Conservation (phyloP, 2,888 invertebrate genomes). For the Rambutsinella grinnellia region DNA sequence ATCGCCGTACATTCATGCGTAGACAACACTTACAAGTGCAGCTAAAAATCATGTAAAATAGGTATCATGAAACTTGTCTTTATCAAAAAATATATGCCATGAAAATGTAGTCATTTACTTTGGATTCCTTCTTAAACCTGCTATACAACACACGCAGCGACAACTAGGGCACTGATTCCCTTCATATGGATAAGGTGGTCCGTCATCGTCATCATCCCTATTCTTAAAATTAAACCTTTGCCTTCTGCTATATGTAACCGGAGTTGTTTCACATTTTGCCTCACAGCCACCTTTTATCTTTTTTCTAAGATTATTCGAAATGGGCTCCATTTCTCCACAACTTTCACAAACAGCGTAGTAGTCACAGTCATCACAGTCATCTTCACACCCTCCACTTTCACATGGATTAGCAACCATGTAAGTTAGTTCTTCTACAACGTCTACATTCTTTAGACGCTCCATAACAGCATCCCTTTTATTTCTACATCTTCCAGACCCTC, state of each 20-base stretch:
- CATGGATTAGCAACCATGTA: slow-evolving; percentile 52
- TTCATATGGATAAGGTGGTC: slow-evolving; percentile 53
- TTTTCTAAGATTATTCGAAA: slow-evolving; percentile 22
- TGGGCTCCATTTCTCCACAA: slow-evolving; percentile 58
- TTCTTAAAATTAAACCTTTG: slow-evolving; percentile 63
- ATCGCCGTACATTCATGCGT: slow-evolving; percentile 22
- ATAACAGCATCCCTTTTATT: slow-evolving; percentile 33
- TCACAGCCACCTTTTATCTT: neutral
- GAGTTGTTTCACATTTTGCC: slow-evolving; percentile 29
- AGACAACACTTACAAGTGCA: slow-evolving; percentile 51
- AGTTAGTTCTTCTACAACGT: slow-evolving; percentile 62
- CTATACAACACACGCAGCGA: slow-evolving; percentile 47
- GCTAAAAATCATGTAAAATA: slow-evolving; percentile 16
- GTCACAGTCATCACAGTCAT: slow-evolving; percentile 44
- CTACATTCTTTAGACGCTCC: slow-evolving; percentile 62
- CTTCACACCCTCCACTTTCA: slow-evolving; percentile 14
- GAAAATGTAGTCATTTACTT: slow-evolving; percentile 32
- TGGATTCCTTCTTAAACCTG: slow-evolving; percentile 52
- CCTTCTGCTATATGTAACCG: slow-evolving; percentile 60
- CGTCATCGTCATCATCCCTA: slow-evolving; percentile 41
- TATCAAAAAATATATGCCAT: neutral
- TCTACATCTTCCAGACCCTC: neutral
- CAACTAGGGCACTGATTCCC: slow-evolving; percentile 23
- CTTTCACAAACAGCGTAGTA: slow-evolving; percentile 51
- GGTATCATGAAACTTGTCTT: slow-evolving; percentile 2